Evolutionary conservation across 2,113 vertebrate species (phyloP), one percentile per base, ranked within the genome.

Genomic region (Apaloderma vittatum): DNA sequence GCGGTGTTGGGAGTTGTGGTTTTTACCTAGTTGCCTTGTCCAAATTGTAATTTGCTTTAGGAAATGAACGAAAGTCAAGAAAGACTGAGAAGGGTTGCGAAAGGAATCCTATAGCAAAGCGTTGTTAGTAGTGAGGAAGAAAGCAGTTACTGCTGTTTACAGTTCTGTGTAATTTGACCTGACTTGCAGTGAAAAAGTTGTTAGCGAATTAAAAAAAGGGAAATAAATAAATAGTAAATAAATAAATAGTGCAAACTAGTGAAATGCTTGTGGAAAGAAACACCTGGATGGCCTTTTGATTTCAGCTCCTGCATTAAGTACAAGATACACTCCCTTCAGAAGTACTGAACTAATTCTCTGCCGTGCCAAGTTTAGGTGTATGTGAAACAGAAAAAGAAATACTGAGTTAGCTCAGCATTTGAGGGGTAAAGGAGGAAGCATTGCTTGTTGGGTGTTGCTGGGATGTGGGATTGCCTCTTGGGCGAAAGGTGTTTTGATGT

Each of bases 301-400:
- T 11, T 23, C 67, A 73, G 49, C 54, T 68, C 11, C 52, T 51
- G 14, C 4, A 11, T 11, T 4, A 9, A 29, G 23, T 59, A 3
- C 0, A 10, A 59, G 26, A 37, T 71, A 9, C 7, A 1, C 0
- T n/a, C 5, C 16, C 27, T 48, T 16, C 12, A 15, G 37, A 37
- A 58, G 30, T 5, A 7, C 11, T 55, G 30, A 30, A 3, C 19
- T 1, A 63, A 30, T 4, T 72, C 32, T 68, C 34, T 32, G 57
- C 30, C 1, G 1, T 40, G 68, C 58, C 34, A 26, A 61, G 26
- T 4, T 79, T 40, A 58, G 62, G 27, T 19, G 19, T 46, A 2
- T 27, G 21, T 7, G 4, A 5, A 48, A 24, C 23, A 43, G 32
- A 8, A 12, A n/a, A 52, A 79, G 9, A 40, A 58, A 40, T 34